Evolutionary conservation across 2,888 invertebrate genomes (phyloP), one percentile per base, ranked within the genome.

Genomic region (Tanytarsus gracilentus): DNA sequence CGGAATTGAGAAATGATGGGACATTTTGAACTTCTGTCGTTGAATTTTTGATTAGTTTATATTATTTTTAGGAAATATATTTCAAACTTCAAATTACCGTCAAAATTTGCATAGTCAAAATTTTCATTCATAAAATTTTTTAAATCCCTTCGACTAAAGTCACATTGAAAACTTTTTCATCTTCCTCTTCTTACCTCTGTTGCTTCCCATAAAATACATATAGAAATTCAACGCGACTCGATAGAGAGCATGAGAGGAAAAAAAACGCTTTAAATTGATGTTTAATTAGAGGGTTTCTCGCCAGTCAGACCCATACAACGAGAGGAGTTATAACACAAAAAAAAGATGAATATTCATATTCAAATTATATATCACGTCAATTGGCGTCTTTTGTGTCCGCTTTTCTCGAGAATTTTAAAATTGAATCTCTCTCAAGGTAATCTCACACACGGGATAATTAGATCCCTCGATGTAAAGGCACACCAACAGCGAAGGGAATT

Each of bases 241-340:
- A 36, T 36, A n/a, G 44, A 14, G 21, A 23, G 44, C 23, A 44
- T 44, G 23, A 23, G 44, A 44, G 23, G 44, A 44, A 44, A 16
- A 55, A 58, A 48, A 58, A 18, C 23, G 58, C 25, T 48, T 44
- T 27, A 58, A 58, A 58, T 58, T 58, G 48, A 44, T 44, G 58
- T 58, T 58, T 58, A 58, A 58, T 58, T 58, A 58, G 58, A 58
- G 58, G 58, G 39, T 58, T 44, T 48, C 30, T 58, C n/a, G n/a
- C n/a, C n/a, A n/a, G n/a, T n/a, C 48, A 23, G 44, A 49, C 49
- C 25, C 16, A n/a, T 27, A 27, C 25, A 44, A 25, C 27, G 25
- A 49, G 11, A 49, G 26, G 14, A n/a, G 26, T 2, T n/a, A 9
- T 26, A 2, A 9, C 16, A 40, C n/a, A 40, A 25, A 25, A 27